Evolutionary conservation across 2,888 invertebrate species (phyloP).

Genomic region (Patella pellucida): DNA sequence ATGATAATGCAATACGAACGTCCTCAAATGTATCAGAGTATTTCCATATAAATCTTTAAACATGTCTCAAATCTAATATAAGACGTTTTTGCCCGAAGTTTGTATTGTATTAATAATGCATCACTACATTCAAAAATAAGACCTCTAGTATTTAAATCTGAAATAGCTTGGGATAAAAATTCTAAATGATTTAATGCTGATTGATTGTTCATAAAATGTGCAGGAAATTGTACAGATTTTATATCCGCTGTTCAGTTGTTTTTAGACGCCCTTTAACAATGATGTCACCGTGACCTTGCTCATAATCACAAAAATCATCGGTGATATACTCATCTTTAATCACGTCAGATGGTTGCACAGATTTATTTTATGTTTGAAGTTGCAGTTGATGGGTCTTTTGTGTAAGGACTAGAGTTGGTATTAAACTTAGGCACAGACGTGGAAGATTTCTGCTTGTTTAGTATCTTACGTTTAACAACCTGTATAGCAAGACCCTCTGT

Average conservation of each 20-base stretch:
- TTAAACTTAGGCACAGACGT: too few species aligned
- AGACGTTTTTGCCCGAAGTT: constrained; percentile 9
- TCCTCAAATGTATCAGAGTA: background rate
- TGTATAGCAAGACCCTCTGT: constrained; percentile 36
- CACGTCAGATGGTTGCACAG: background rate
- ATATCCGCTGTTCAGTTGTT: background rate
- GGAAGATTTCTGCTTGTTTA: background rate
- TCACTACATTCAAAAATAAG: background rate
- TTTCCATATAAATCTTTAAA: background rate
- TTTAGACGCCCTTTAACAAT: background rate
- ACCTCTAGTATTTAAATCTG: background rate
- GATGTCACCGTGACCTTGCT: background rate
- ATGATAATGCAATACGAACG: background rate
- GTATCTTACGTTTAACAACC: constrained; percentile 18
- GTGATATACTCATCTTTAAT: constrained; percentile 10
- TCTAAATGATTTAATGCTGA: background rate
- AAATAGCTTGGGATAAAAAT: too few species aligned
- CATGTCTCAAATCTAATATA: constrained; percentile 13
- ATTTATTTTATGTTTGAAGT: background rate
- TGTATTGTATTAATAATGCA: background rate
- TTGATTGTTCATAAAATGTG: background rate
- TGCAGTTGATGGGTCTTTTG: background rate
- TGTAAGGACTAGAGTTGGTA: too few species aligned
- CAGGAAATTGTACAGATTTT: background rate
- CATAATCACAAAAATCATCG: background rate